Percentiles rank a stretch among this genome's conserved stretches.
phyloP scores from a whole-genome alignment of 2,797 vertebrate species.

The Myotis daubentonii region DNA sequence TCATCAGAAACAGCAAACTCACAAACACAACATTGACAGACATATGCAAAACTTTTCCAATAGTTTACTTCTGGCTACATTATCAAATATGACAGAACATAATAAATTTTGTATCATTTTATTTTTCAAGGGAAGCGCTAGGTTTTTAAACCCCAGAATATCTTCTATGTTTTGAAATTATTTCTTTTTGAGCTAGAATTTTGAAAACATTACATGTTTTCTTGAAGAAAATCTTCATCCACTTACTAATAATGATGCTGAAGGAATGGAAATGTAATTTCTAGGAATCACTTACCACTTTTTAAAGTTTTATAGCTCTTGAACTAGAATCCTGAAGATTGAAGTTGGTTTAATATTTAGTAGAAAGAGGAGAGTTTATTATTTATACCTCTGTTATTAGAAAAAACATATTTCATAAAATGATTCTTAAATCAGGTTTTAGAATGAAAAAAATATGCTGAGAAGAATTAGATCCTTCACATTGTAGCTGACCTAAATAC shows the following conservation, averaged over 20 bases:
- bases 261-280: slow-evolving; percentile 70
- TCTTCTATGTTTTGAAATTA: slow-evolving; percentile 66
- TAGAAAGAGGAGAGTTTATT: slow-evolving; percentile 73
- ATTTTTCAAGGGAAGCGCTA: slow-evolving; percentile 54
- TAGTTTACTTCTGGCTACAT: slow-evolving; percentile 65
- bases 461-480: slow-evolving; percentile 40
- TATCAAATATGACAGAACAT: slow-evolving; percentile 65
- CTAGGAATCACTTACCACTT: slow-evolving; percentile 60
- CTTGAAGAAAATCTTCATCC: slow-evolving; percentile 55
- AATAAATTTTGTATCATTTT: slow-evolving; percentile 74
- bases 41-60: slow-evolving; percentile 64
- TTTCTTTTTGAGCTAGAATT: slow-evolving; percentile 73
- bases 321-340: slow-evolving; percentile 73
- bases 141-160: slow-evolving; percentile 73
- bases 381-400: slow-evolving; percentile 72
- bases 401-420: slow-evolving; percentile 66
- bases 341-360: slow-evolving; percentile 78
- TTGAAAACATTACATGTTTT: slow-evolving; percentile 76
- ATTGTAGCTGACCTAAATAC: slow-evolving; percentile 62
- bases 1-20: slow-evolving; percentile 50
- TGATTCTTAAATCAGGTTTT: slow-evolving; percentile 53
- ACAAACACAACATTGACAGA: slow-evolving; percentile 54
- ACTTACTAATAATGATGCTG: slow-evolving; percentile 68
- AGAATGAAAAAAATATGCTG: background rate
- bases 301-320: slow-evolving; percentile 71